Conservation (phyloP, 2,797 vertebrate genomes). For the Propithecus perrieri region DNA sequence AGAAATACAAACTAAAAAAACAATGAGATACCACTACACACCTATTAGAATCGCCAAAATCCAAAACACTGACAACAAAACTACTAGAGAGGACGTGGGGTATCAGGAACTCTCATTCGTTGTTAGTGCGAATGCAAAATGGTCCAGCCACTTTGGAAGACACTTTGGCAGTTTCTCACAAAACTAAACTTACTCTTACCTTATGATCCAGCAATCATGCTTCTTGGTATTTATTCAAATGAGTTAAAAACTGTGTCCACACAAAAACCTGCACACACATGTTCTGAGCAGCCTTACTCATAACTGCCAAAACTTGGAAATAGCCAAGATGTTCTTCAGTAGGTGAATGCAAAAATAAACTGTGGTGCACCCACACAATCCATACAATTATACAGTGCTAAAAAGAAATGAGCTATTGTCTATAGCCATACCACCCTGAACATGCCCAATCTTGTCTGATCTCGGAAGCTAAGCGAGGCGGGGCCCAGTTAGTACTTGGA, state of each 20-base stretch:
- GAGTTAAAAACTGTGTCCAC: no score
- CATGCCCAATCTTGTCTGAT: no score
- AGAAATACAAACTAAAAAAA: not conserved
- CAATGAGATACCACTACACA: not conserved
- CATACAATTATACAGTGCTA: not conserved
- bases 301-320: no score
- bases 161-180: not conserved
- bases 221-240: no score
- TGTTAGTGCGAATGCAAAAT: not conserved
- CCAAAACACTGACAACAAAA: not conserved
- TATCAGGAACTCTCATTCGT: not conserved
- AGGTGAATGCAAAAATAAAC: not conserved
- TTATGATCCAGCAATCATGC: not conserved
- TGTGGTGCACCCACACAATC: not conserved
- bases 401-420: conserved; percentile 13
- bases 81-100: not conserved
- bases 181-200: not conserved
- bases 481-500: no score
- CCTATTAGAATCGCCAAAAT: not conserved
- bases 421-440: no score
- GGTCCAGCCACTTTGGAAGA: not conserved
- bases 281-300: no score
- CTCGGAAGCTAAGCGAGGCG: no score
- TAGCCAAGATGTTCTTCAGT: no score
- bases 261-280: no score